Base-by-base conservation (phyloP, 2,888 invertebrate genomes). In the Zygaena filipendulae region DNA sequence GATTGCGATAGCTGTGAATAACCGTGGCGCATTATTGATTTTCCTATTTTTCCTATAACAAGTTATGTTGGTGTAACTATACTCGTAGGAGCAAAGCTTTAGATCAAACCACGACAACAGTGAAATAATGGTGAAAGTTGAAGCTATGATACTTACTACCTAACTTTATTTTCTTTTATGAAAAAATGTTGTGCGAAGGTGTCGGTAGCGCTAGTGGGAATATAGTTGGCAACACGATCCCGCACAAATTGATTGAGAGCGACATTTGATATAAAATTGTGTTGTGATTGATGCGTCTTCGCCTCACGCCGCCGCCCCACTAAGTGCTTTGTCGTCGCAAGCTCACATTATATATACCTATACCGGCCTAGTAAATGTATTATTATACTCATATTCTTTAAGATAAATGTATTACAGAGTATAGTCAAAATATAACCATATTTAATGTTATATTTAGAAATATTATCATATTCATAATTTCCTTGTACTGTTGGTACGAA, bases 211-310 rank as follows among this genome's bases (percentile, higher is more conserved):
- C 48, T 52, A 54, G 49, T 48, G 42, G 43, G 47, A 52, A 59
- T 57, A 44, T 63, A 57, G 64, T 53, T 54, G 49, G 66, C 57
- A 75, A 77, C 61, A 64, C 67, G 77, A 77, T 72, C 68, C 63
- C 44, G 50, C 67, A 63, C 74, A 75, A 77, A 79, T 77, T 75
- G 77, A 77, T 79, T 75, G 77, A 77, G 61, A 75, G 72, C 71
- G 75, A 75, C 75, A 79, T 79, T 75, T 77, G 77, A 79, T 79
- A 79, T 79, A 77, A 79, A 77, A 77, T 72, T 71, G 75, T 72
- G 74, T 69, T 67, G 75, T 77, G 77, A 79, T 77, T 79, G 77
- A 77, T 77, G 77, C 66, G 71, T 61, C 62, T 70, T 60, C 60
- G 66, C 64, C 63, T 59, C 64, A 4, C 7, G 55, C 53, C 59